phyloP scores from a whole-genome alignment of 2,888 invertebrate species.

The Dinocampus coccinellae region DNA sequence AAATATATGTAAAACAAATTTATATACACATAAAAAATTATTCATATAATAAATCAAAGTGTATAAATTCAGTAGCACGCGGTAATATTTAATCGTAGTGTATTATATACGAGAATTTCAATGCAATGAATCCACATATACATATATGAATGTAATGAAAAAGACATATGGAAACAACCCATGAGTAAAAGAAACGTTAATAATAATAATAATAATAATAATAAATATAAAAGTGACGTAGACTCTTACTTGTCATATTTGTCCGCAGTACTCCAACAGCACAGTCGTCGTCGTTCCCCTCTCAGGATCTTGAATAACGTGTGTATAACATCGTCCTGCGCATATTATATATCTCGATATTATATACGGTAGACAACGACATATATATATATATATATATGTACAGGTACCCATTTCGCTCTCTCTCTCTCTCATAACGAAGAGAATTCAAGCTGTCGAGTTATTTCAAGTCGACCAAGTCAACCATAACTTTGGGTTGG shows the following conservation, averaged over 20 bases:
- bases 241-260: conserved; percentile 25
- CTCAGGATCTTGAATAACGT: conserved; percentile 30
- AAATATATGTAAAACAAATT: too few relatives aligned
- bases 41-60: conserved; percentile 32
- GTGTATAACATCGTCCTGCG: conserved; percentile 13
- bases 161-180: background rate
- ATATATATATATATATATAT: background rate
- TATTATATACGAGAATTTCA: conserved; percentile 4
- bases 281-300: background rate
- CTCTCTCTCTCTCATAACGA: conserved; percentile 1
- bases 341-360: conserved; percentile 7
- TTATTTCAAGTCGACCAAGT: conserved; percentile 16
- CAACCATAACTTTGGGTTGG: conserved; percentile 23
- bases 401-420: background rate
- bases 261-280: conserved; percentile 24
- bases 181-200: background rate
- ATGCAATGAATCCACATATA: conserved; percentile 3
- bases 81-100: conserved; percentile 34
- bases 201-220: conserved; percentile 17
- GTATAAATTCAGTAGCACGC: conserved; percentile 34
- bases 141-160: background rate
- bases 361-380: conserved; percentile 27
- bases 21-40: background rate
- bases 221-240: conserved; percentile 29
- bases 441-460: conserved; percentile 23